These are phyloP conservation scores for Dipodomys stephensi DNA, from an alignment of 2,113 vertebrate genomes.

Conservation along the genomic window DNA sequence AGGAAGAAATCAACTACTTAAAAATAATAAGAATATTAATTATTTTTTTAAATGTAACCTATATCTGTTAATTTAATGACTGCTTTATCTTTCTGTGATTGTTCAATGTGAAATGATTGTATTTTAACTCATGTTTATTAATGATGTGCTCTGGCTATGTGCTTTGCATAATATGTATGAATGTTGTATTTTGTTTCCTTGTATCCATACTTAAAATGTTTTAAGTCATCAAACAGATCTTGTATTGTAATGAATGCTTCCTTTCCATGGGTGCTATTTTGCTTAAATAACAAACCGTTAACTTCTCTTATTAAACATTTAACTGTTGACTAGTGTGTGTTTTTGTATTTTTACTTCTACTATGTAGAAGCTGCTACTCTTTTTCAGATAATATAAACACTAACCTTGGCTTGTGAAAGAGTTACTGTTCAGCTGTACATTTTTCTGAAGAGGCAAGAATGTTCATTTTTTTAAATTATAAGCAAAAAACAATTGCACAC, in stretches of 20 bases:
- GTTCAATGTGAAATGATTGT: slow-evolving; percentile 80
- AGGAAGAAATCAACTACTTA: slow-evolving; percentile 72
- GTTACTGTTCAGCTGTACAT: not conserved
- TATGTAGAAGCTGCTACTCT: slow-evolving; percentile 19
- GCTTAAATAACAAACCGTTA: slow-evolving; percentile 47
- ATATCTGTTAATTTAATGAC: slow-evolving; percentile 85
- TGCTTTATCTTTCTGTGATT: slow-evolving; percentile 71
- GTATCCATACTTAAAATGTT: slow-evolving; percentile 62
- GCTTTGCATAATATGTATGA: slow-evolving; percentile 77
- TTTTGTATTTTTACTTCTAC: slow-evolving; percentile 61
- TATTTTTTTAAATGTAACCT: slow-evolving; percentile 72
- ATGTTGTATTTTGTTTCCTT: slow-evolving; percentile 70
- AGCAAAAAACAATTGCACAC: not conserved
- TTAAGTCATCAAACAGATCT: slow-evolving; percentile 37
- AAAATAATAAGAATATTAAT: too few relatives aligned
- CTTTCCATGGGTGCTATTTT: slow-evolving; percentile 61
- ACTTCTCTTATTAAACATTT: slow-evolving; percentile 75
- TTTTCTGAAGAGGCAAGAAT: slow-evolving; percentile 43
- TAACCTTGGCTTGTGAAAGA: not conserved
- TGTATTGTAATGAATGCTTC: slow-evolving; percentile 58
- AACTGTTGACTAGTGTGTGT: slow-evolving; percentile 44
- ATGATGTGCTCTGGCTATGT: slow-evolving; percentile 81
- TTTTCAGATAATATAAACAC: slow-evolving; percentile 47
- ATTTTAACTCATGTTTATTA: slow-evolving; percentile 80
- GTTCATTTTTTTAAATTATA: slow-evolving; percentile 31